phyloP scores from a whole-genome alignment of 2,888 invertebrate species.

The Hyposoter didymator region DNA sequence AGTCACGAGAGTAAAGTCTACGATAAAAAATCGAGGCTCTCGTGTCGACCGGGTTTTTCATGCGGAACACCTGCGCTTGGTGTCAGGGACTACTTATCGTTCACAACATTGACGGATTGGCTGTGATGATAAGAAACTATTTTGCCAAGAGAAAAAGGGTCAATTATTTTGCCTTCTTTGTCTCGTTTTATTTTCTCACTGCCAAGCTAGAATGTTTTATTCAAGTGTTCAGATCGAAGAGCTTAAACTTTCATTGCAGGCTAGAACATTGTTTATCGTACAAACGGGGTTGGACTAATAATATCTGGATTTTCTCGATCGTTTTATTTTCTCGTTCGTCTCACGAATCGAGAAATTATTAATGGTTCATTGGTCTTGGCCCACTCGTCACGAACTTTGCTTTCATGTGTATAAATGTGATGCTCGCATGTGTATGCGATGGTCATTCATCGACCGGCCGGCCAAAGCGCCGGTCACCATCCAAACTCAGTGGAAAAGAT shows the following conservation, averaged over 20 bases:
- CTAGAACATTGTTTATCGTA: slow-evolving; percentile 26
- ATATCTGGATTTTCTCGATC: background rate
- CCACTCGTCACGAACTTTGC: slow-evolving; percentile 41
- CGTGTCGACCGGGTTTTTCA: slow-evolving; percentile 47
- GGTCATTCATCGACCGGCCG: slow-evolving; percentile 62
- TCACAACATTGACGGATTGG: slow-evolving; percentile 35
- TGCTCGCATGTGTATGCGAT: background rate
- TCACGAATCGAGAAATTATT: slow-evolving; percentile 53
- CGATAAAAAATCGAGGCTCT: slow-evolving; percentile 44
- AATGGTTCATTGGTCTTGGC: slow-evolving; percentile 64
- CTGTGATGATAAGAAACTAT: slow-evolving; percentile 34
- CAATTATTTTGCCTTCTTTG: background rate
- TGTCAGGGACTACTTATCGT: slow-evolving; percentile 42
- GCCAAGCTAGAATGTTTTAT: slow-evolving; percentile 48
- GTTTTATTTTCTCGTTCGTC: slow-evolving; percentile 9
- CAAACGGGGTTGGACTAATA: background rate
- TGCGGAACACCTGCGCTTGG: background rate
- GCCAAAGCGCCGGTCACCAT: slow-evolving; percentile 43
- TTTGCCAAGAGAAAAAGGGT: background rate
- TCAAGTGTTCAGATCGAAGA: slow-evolving; percentile 13
- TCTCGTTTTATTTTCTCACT: slow-evolving; percentile 22
- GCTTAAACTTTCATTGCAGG: slow-evolving; percentile 7
- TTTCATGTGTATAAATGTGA: background rate
- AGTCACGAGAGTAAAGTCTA: slow-evolving; percentile 53
- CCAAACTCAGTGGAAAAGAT: slow-evolving; percentile 52